These are phyloP conservation scores for Rhingia rostrata DNA, from an alignment of 2,888 invertebrate species.

Conservation along the genomic window DNA sequence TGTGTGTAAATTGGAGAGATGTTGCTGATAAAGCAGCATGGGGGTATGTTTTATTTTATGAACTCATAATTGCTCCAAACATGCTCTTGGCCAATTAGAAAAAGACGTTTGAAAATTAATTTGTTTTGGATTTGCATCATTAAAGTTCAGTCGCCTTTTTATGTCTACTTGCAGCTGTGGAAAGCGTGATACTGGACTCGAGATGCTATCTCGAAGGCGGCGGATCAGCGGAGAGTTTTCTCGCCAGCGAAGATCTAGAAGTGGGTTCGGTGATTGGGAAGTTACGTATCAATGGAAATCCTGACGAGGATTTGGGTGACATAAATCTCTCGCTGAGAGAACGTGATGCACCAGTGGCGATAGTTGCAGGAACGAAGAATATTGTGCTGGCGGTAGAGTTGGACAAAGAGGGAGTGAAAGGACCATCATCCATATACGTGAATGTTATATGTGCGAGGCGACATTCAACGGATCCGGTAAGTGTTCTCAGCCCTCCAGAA, in stretches of 20 bases:
- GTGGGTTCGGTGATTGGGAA: slow-evolving; percentile 91
- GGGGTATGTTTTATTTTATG: background rate
- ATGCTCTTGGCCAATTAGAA: slow-evolving; percentile 59
- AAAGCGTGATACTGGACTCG: slow-evolving; percentile 87
- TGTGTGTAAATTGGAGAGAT: slow-evolving; percentile 39
- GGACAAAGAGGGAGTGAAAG: slow-evolving; percentile 92
- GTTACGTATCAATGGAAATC: slow-evolving; percentile 91
- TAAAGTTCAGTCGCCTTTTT: slow-evolving; percentile 9
- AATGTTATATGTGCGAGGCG: slow-evolving; percentile 93
- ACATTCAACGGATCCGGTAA: slow-evolving; percentile 90
- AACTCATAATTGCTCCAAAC: slow-evolving; percentile 22
- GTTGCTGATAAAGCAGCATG: slow-evolving; percentile 13
- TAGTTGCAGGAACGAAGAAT: slow-evolving; percentile 91
- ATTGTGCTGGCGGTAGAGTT: slow-evolving; percentile 89
- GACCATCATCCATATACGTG: slow-evolving; percentile 93
- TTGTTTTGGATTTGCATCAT: slow-evolving; percentile 9
- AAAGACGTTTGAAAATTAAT: slow-evolving; percentile 56
- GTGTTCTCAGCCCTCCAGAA: slow-evolving; percentile 74
- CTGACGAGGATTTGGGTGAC: slow-evolving; percentile 88
- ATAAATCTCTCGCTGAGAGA: slow-evolving; percentile 91
- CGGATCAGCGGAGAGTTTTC: slow-evolving; percentile 95
- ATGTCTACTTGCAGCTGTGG: slow-evolving; percentile 83
- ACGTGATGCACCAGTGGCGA: slow-evolving; percentile 90
- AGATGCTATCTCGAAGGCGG: slow-evolving; percentile 95
- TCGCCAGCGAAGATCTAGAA: slow-evolving; percentile 92